Percentiles rank a stretch among this genome's conserved stretches.
These are phyloP conservation scores for Chaunax sp. DNA, from an alignment of 2,797 vertebrate species.

Conservation along the genomic window DNA sequence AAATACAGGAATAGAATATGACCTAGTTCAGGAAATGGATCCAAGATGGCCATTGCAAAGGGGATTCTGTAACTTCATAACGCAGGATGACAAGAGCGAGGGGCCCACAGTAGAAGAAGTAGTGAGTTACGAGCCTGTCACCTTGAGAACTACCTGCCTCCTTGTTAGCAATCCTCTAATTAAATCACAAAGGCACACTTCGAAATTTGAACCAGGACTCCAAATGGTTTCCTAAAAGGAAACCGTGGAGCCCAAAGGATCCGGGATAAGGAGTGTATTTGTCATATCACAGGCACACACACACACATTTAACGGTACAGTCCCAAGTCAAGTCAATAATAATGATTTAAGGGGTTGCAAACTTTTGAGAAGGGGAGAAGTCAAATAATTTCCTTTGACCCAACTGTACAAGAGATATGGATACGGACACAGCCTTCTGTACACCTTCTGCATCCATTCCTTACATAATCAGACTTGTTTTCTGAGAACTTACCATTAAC, in stretches of 20 bases:
- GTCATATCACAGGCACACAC: constrained; percentile 19
- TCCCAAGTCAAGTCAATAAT: not conserved
- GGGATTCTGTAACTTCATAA: constrained; percentile 26
- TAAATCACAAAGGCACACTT: constrained; percentile 56
- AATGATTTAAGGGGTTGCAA: not conserved
- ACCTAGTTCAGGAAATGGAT: constrained; percentile 42
- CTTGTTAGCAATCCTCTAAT: constrained; percentile 55
- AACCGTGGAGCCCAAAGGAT: constrained; percentile 11
- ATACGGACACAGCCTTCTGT: no score
- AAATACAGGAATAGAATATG: constrained; percentile 23
- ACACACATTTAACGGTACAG: constrained; percentile 5
- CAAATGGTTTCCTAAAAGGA: constrained; percentile 37
- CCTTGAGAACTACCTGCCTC: constrained; percentile 35
- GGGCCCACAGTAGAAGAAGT: constrained; percentile 14
- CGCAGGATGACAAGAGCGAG: constrained; percentile 18
- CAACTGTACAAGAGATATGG: no score
- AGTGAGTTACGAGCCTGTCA: constrained; percentile 69
- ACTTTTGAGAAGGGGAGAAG: not conserved
- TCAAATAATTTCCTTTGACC: no score
- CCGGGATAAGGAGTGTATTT: constrained; percentile 37
- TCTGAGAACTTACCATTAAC: no score
- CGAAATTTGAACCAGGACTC: constrained; percentile 33
- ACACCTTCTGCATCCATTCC: no score
- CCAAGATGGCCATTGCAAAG: constrained; percentile 31
- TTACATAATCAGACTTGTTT: no score